Evolutionary conservation across 2,113 vertebrate species (phyloP), one percentile per base, ranked within the genome.

Genomic region (Amia ocellicauda): DNA sequence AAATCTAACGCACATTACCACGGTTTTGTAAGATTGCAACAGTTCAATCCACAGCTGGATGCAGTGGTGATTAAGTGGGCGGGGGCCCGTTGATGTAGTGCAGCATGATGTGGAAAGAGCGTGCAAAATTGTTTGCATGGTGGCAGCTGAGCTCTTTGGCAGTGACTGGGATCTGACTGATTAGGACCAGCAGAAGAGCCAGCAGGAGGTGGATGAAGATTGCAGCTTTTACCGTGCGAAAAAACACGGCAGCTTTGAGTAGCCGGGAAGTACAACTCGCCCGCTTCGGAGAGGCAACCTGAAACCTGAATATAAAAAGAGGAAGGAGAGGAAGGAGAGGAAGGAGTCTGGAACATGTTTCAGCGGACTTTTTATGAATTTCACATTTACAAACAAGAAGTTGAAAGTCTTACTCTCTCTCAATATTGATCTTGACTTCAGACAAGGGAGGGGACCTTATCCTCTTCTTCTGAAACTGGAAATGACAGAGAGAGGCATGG

Each of bases 41-140:
- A n/a, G n/a, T n/a, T n/a, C n/a, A n/a, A n/a, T n/a, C n/a, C n/a
- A n/a, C n/a, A n/a, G n/a, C n/a, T n/a, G n/a, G n/a, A n/a, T n/a
- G n/a, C n/a, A n/a, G n/a, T n/a, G n/a, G n/a, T n/a, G n/a, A n/a
- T 89, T 85, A 94, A 29, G 88, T 81, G 0, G 92, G 91, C 0
- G 93, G 93, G 0, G 87, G 90, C 2, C 91, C 93, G 0, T 91
- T 91, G 69, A 92, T 78, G 24, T 94, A 92, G 7, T 70, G 81
- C 31, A 94, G 85, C 1, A 77, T 74, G 40, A 93, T 70, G 65
- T 90, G 84, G 72, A 85, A 81, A 26, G 76, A 74, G 7, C 68
- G 73, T 3, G 64, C 45, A 42, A 84, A 70, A 52, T 42, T 43
- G 47, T 71, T 67, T 23, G 78, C 67, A 9, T 24, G 76, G 57